Evolutionary conservation across 1,140 invertebrate genomes (phyloP), one percentile per base, ranked within the genome.

Genomic region (Calosoma granatense): DNA sequence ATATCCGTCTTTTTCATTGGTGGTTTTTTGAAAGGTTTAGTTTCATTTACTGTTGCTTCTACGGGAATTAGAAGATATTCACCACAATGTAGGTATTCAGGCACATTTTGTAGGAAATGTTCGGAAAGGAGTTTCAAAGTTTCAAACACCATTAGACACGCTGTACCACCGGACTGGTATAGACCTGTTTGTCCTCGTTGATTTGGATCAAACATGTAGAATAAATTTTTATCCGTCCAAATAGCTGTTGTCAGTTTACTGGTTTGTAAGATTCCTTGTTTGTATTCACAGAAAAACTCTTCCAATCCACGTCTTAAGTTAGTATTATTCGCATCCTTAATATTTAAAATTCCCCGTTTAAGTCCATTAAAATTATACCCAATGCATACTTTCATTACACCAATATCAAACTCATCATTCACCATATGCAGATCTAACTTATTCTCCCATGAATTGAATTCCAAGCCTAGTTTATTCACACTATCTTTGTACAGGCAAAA

Each of bases 121-220:
- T 53, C 20, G 19, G 22, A 9, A 20, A 53, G 20, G 43, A 6
- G 6, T 6, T 15, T 51, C 6, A 51, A 9, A 51, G 4, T 15
- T 51, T 51, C 17, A 9, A 51, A 51, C 4, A 51, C 43, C 17
- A 51, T 6, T 17, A 51, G 9, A 51, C 14, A 51, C 4, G 19
- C 19, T 51, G 19, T 15, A 20, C 1, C 15, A 59, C 20, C 0
- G 66, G 67, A 9, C 6, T 6, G n/a, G 26, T 36, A 36, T 15
- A 76, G 64, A 0, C 76, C 76, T 0, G 73, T 74, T n/a, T 73
- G 64, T 1, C 75, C 75, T 26, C 75, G 70, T 2, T 73, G 69
- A 59, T 76, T 74, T 0, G 77, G 75, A 67, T 79, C 76, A 64
- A 76, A 71, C 71, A 79, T 70, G 59, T 76, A 79, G 56, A 67